Conservation (phyloP, 2,888 invertebrate species). For the Seira musarum region DNA sequence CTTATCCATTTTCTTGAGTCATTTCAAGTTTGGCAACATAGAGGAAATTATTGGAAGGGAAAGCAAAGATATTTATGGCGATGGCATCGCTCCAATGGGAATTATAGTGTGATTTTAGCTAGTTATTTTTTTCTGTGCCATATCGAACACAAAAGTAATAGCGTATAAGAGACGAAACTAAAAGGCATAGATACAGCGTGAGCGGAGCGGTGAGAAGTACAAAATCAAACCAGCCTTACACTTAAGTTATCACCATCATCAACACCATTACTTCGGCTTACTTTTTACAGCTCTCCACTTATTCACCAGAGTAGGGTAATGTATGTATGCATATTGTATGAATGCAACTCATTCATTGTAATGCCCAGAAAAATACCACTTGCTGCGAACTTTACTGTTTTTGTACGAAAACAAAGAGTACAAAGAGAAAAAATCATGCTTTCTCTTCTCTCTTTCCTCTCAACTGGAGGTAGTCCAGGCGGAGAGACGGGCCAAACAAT, state of each 20-base stretch:
- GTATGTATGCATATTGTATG: not conserved
- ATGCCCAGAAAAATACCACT: slow-evolving; percentile 56
- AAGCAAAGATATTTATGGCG: slow-evolving; percentile 63
- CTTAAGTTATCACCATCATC: slow-evolving; percentile 7
- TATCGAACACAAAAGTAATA: not conserved
- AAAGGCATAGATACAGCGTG: not conserved
- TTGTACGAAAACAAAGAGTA: slow-evolving; percentile 14
- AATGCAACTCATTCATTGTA: slow-evolving; percentile 42
- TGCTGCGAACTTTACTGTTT: slow-evolving; percentile 53
- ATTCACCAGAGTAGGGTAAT: not conserved
- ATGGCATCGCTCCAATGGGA: slow-evolving; percentile 64
- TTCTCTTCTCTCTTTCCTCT: slow-evolving; percentile 17
- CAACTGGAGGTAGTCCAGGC: slow-evolving; percentile 55
- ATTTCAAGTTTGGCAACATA: slow-evolving; percentile 57
- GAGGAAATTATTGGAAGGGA: slow-evolving; percentile 56
- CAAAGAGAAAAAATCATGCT: slow-evolving; percentile 19
- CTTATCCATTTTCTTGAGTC: slow-evolving; percentile 45
- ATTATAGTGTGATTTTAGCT: slow-evolving; percentile 62
- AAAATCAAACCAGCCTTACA: not conserved
- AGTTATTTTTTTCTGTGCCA: slow-evolving; percentile 30
- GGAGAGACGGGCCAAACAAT: slow-evolving; percentile 44
- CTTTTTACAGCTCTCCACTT: not conserved
- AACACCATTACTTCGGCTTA: slow-evolving; percentile 3
- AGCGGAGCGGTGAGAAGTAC: not conserved
- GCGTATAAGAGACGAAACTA: not conserved